Evolutionary conservation across 2,113 vertebrate genomes (phyloP).

Genomic region (Egretta garzetta): DNA sequence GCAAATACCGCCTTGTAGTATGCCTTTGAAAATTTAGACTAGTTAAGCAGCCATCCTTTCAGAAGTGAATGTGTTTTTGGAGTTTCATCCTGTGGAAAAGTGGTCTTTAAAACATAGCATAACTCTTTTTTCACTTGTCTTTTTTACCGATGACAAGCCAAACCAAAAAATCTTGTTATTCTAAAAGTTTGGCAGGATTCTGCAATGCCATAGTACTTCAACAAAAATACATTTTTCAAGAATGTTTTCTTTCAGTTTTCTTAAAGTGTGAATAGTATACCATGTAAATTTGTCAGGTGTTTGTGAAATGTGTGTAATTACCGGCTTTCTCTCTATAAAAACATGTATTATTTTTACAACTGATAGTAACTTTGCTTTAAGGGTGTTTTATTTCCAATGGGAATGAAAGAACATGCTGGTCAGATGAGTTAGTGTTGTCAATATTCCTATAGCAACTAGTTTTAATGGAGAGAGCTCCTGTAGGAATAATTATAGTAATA

Average conservation of each 20-base stretch:
- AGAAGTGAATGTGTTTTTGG: background rate
- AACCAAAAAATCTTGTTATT: background rate
- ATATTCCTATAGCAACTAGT: background rate
- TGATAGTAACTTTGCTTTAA: background rate
- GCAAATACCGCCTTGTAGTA: background rate
- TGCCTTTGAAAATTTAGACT: background rate
- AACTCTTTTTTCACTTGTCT: background rate
- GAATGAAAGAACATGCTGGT: background rate
- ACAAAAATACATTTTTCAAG: background rate
- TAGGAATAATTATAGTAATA: background rate
- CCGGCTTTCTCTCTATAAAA: background rate
- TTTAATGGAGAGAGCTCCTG: background rate
- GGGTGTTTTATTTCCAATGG: background rate
- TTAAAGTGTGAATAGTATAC: background rate
- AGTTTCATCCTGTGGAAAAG: background rate
- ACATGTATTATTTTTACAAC: background rate
- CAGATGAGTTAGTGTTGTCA: background rate
- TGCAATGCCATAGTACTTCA: background rate
- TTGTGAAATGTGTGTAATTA: constrained; percentile 12
- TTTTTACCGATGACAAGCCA: background rate
- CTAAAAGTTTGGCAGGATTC: background rate
- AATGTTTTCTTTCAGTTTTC: background rate
- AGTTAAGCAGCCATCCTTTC: background rate
- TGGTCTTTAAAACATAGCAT: background rate
- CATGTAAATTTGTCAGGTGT: background rate